Conservation (phyloP, 1,140 invertebrate species). For the Drosophila santomea region DNA sequence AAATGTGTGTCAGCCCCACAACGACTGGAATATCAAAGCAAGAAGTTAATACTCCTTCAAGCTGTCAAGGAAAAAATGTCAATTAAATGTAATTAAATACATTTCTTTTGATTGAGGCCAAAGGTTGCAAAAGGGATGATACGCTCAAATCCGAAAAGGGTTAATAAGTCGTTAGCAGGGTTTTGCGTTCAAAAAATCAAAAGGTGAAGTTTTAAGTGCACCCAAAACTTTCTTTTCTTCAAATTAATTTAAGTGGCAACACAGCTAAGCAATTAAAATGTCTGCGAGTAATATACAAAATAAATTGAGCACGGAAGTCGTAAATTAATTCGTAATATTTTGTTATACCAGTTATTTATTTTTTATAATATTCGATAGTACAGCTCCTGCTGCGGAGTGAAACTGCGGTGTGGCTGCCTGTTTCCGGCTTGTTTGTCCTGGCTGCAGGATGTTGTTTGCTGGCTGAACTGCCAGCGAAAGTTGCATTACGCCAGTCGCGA, state of each 20-base stretch:
- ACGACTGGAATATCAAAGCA: conserved; percentile 46
- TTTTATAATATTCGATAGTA: not conserved
- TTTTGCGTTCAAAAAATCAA: not conserved
- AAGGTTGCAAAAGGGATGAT: conserved; percentile 22
- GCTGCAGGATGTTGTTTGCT: conserved; percentile 29
- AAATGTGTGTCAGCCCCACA: conserved; percentile 48
- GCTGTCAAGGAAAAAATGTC: conserved; percentile 44
- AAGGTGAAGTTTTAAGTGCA: conserved; percentile 1
- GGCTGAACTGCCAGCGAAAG: conserved; percentile 54
- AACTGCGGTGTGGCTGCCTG: conserved; percentile 33
- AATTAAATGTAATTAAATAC: conserved; percentile 58
- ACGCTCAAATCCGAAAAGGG: not conserved
- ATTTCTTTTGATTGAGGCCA: conserved; percentile 26
- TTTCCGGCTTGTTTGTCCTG: conserved; percentile 67
- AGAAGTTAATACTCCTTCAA: conserved; percentile 34
- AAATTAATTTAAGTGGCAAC: not conserved
- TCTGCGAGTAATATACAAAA: not conserved
- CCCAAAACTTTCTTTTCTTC: not conserved
- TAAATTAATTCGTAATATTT: not conserved
- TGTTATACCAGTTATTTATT: not conserved
- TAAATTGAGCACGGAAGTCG: no score
- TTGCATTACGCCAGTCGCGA: conserved; percentile 42
- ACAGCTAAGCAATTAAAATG: not conserved
- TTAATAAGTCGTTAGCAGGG: conserved; percentile 4
- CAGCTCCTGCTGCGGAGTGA: not conserved